Base-by-base conservation (phyloP, 2,797 vertebrate species). In the Xenentodon cancila region DNA sequence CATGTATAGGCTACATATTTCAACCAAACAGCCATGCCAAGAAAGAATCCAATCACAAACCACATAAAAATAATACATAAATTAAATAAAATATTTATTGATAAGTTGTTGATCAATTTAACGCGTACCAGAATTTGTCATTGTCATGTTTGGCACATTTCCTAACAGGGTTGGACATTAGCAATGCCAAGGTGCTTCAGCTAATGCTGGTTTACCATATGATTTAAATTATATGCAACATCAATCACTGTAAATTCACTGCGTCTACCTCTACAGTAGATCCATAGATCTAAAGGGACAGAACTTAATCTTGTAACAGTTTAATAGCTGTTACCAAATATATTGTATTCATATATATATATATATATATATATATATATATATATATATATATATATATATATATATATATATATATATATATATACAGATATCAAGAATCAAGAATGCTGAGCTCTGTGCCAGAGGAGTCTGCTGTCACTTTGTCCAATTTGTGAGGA, bases 161-260 rank as follows among this genome's bases (percentile, higher is more conserved):
- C 57, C 40, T 56, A 46, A 54, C 50, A 37, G 17, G 34, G 19
- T 57, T 72, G 47, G 34, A n/a, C 44, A 7, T 34, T 37, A 68
- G 52, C 54, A 56, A 67, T 27, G 58, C 54, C 60, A 66, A 48
- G 5, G 4, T 59, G 50, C 58, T 0, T 25, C 25, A 25, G 25
- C 25, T 25, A 25, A 43, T 70, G 60, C 53, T 76, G 78, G 77
- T 80, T 84, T 80, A 61, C 50, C 8, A 37, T 47, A 61, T 52
- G 55, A 66, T 49, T 53, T 59, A 76, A 53, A 54, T 43, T 53
- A 80, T 48, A 74, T 68, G 55, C 7, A 18, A 43, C 59, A 81
- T 85, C 61, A 87, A 72, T 84, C 65, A 73, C 27, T 48, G 49
- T 54, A 37, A 68, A 58, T 9, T 65, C 56, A 60, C 37, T 51